Base-by-base conservation (phyloP, 2,888 invertebrate genomes). In the Leptodirus hochenwartii region DNA sequence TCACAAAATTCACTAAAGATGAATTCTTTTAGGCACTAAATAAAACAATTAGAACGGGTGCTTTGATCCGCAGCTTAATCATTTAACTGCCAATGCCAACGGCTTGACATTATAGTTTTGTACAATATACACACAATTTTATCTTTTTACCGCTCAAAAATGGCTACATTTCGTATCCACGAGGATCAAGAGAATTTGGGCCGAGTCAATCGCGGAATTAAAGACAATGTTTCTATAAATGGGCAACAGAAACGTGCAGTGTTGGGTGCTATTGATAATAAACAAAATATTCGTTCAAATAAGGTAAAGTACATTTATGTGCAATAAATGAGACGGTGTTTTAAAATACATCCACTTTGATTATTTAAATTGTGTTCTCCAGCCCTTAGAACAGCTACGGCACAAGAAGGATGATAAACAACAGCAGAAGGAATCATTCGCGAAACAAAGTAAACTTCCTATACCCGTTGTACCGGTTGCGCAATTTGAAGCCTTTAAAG, bases 141-240 rank as follows among this genome's bases (percentile, higher is more conserved):
- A n/a, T n/a, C n/a, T n/a, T n/a, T n/a, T n/a, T n/a, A n/a, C n/a
- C n/a, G n/a, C n/a, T n/a, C 15, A 25, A 37, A 51, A 56, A 78
- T 79, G 79, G 76, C 77, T 55, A 64, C 68, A 43, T 72, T 79
- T 54, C 66, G 70, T 56, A 73, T 79, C 48, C 73, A 72, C 55
- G 71, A 75, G 54, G 79, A 80, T 56, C 71, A 74, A 53, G 80
- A 80, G 58, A 81, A 81, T 22, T 15, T 32, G 17, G 27, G 5
- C 15, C 31, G 17, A 9, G 30, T 14, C 50, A 60, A 5, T 2
- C 22, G 23, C 13, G 26, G 15, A 5, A 25, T 16, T 17, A 30
- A 30, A 20, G 20, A 26, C 11, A 29, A 29, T 27, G 33, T 30
- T 22, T 12, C 12, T 13, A 13, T 17, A 20, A 16, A 24, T 45